Conservation (phyloP, 2,888 invertebrate genomes). For the Dryobota labecula region DNA sequence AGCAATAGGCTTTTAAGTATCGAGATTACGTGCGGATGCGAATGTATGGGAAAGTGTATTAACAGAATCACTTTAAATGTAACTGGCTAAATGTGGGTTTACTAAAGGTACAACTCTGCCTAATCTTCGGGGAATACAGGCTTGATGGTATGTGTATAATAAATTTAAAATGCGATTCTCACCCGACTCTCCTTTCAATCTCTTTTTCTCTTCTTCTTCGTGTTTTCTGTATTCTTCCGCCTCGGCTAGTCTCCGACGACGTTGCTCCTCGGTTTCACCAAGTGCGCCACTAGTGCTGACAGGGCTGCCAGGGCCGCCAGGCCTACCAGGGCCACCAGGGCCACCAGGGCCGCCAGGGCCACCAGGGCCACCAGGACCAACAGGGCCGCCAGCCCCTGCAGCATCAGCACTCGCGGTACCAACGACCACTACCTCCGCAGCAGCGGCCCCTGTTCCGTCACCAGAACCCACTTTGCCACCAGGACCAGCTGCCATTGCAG, state of each 20-base stretch:
- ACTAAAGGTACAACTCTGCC: not conserved
- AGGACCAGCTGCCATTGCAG: conserved; percentile 7
- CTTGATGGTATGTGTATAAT: not conserved
- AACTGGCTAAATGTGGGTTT: not conserved
- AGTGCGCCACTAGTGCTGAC: not conserved
- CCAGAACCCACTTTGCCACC: not conserved
- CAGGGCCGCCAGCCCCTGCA: not conserved
- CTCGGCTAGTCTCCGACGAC: conserved; percentile 7
- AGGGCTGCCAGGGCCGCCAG: not conserved
- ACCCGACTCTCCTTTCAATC: conserved; percentile 13
- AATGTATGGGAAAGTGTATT: too few species aligned
- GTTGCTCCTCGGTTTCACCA: conserved; percentile 28
- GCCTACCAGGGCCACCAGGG: not conserved
- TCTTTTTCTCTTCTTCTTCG: conserved; percentile 33
- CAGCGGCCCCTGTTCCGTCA: too few species aligned
- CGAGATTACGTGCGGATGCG: too few species aligned
- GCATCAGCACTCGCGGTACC: not conserved
- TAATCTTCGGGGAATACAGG: not conserved
- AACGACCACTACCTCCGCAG: not conserved
- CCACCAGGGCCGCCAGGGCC: not conserved
- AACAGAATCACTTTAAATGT: too few species aligned
- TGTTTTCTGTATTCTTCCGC: conserved; percentile 38
- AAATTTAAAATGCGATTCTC: not conserved
- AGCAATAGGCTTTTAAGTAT: too few species aligned
- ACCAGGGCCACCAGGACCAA: not conserved